Evolutionary conservation across 2,888 invertebrate genomes (phyloP), one percentile per base, ranked within the genome.

Genomic region (Cerceris ruficornis): DNA sequence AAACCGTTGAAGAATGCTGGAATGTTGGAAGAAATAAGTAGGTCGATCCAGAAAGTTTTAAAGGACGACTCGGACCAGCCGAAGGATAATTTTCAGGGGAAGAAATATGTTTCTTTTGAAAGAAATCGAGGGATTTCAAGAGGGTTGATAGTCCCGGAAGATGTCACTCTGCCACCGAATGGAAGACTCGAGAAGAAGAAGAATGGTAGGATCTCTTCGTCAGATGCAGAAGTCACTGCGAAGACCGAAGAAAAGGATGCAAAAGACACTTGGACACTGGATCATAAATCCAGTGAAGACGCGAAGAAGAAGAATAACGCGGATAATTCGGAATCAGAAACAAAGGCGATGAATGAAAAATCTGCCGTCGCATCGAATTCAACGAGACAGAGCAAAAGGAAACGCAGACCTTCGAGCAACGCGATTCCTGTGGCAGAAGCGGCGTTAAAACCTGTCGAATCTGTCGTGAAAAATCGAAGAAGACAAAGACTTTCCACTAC

Each of bases 91-190:
- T 28, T 28, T 28, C 28, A 28, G 4, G 28, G 28, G 28, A 28
- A 28, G 28, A 28, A 65, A 2, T 28, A n/a, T 6, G 66, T 55
- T 58, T 57, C 49, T 43, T 60, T 61, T 2, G 13, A 0, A n/a
- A 55, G 43, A 8, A 7, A 7, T n/a, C 50, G 67, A 42, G 66
- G 69, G 14, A 49, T 72, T 14, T 76, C 75, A 4, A 69, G 43
- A 54, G 80, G 73, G n/a, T 75, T 11, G 11, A 69, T 78, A 15
- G 65, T 77, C 7, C 77, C 77, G 2, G 85, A 82, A 39, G 65
- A 74, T n/a, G 58, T 83, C 1, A 81, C 82, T 2, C 42, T 67
- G 11, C 50, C 69, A 7, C 64, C 61, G 0, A 42, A 9, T n/a
- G 70, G 62, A 17, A 75, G n/a, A 61, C 14, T 0, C 6, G 66